A percentile compares a stretch with the other conserved stretches of the same genome.
These are phyloP conservation scores for Hapalemur alaotrensis DNA, from an alignment of 2,797 vertebrate species.

Conservation along the genomic window DNA sequence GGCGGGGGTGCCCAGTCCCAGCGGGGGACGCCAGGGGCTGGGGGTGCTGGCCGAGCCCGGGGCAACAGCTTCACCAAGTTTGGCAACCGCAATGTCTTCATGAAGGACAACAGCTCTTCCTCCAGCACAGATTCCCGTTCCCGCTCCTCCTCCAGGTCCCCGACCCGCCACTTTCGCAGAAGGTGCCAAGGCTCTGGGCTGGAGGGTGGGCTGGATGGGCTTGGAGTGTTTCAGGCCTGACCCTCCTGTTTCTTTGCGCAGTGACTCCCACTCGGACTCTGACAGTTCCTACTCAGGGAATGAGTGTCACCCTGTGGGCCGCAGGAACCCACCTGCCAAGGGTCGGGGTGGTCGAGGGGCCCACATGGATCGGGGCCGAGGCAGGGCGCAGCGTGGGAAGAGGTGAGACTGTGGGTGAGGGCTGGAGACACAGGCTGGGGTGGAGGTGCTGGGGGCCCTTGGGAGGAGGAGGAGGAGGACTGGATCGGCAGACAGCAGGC, in stretches of 20 bases:
- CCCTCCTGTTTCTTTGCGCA: conserved; percentile 50
- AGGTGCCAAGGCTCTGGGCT: conserved; percentile 54
- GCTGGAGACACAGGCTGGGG: neutral
- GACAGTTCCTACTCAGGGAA: conserved; percentile 90
- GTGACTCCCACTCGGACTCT: conserved; percentile 93
- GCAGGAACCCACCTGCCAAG: conserved; percentile 87
- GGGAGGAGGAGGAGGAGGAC: too few species aligned
- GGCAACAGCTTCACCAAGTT: conserved; percentile 81
- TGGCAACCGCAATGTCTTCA: conserved; percentile 94
- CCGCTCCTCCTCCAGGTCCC: conserved; percentile 89
- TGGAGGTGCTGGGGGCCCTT: neutral
- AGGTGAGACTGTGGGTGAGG: conserved; percentile 35
- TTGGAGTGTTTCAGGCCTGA: neutral
- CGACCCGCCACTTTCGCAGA: conserved; percentile 80
- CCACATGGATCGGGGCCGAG: conserved; percentile 90
- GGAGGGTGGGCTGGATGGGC: rapidly evolving
- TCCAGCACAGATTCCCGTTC: conserved; percentile 93
- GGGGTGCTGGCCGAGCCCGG: conserved; percentile 80
- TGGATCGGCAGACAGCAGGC: too few species aligned
- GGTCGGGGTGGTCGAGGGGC: conserved; percentile 91
- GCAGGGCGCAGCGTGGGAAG: conserved; percentile 88
- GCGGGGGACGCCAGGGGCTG: conserved; percentile 79
- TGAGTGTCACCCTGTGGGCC: conserved; percentile 89
- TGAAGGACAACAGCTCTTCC: conserved; percentile 92
- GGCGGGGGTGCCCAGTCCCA: conserved; percentile 82